Evolutionary conservation across 2,888 invertebrate species (phyloP).

Genomic region (Sarcophaga rosellei): DNA sequence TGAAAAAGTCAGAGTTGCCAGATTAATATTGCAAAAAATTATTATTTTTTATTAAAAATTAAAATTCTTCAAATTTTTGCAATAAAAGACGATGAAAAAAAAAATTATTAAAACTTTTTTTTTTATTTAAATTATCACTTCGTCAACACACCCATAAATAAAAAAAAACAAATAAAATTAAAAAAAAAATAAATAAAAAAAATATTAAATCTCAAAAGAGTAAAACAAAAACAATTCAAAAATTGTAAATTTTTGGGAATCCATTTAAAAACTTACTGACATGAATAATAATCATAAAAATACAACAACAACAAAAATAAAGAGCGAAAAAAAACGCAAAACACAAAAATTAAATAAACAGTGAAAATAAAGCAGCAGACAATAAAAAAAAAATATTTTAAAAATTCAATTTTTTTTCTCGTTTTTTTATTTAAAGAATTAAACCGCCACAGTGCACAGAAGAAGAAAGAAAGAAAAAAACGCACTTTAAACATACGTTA

Average conservation of each 20-base stretch:
- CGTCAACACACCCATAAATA: conserved; percentile 45
- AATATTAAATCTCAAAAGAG: too few species aligned
- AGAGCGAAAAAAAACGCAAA: too few species aligned
- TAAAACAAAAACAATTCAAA: neutral
- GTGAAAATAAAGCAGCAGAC: neutral
- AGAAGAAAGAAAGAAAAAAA: conserved; percentile 16
- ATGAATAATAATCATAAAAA: conserved; percentile 48
- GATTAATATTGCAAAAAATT: too few species aligned
- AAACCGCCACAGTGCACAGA: neutral
- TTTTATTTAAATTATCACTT: neutral
- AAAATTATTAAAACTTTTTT: too few species aligned
- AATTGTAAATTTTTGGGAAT: conserved; percentile 51
- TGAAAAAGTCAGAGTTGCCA: too few species aligned
- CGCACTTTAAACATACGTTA: conserved; percentile 59
- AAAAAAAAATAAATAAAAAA: neutral
- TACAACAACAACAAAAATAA: neutral
- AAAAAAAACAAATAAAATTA: conserved; percentile 16
- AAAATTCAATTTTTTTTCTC: neutral
- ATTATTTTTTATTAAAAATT: too few species aligned
- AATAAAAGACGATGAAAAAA: too few species aligned
- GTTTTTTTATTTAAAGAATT: neutral
- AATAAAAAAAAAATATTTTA: neutral
- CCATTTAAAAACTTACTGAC: conserved; percentile 43
- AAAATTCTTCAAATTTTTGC: too few species aligned
- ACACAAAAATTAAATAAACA: neutral